Conservation (phyloP, 2,888 invertebrate species). For the Melanotus villosus region DNA sequence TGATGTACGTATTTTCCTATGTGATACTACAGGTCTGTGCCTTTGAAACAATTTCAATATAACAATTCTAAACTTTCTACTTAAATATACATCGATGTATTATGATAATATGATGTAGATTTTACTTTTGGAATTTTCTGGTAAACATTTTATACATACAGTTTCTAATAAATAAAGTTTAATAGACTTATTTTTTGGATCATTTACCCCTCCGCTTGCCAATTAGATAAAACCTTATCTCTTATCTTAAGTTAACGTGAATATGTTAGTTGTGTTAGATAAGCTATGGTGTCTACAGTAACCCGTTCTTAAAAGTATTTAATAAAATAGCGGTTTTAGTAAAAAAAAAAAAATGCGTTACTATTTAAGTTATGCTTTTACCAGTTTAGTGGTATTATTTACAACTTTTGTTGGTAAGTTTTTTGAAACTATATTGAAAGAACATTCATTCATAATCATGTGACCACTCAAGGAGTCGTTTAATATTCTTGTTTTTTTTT, state of each 20-base stretch:
- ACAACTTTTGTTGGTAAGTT: conserved; percentile 57
- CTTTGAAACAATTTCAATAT: conserved; percentile 34
- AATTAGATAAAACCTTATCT: conserved; percentile 17
- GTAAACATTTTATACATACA: conserved; percentile 21
- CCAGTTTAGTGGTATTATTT: conserved; percentile 51
- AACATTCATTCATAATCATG: neutral
- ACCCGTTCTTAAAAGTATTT: too few species aligned
- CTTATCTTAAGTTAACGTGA: conserved; percentile 4
- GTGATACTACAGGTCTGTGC: conserved; percentile 58
- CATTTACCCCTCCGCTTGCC: neutral
- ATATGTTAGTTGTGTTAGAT: neutral
- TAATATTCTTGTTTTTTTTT: conserved; percentile 42
- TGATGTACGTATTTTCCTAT: conserved; percentile 53
- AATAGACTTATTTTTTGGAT: neutral
- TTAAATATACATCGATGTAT: conserved; percentile 2
- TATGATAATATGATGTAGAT: neutral
- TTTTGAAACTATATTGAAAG: too few species aligned
- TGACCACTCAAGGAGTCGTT: too few species aligned
- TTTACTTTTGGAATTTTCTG: conserved; percentile 10
- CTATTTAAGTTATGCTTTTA: conserved; percentile 73
- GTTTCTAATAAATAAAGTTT: conserved; percentile 21
- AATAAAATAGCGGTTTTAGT: too few species aligned
- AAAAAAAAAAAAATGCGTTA: conserved; percentile 71
- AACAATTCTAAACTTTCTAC: conserved; percentile 18
- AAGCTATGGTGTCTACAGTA: too few species aligned